phyloP scores from a whole-genome alignment of 2,888 invertebrate genomes.

The Melipona beecheii region DNA sequence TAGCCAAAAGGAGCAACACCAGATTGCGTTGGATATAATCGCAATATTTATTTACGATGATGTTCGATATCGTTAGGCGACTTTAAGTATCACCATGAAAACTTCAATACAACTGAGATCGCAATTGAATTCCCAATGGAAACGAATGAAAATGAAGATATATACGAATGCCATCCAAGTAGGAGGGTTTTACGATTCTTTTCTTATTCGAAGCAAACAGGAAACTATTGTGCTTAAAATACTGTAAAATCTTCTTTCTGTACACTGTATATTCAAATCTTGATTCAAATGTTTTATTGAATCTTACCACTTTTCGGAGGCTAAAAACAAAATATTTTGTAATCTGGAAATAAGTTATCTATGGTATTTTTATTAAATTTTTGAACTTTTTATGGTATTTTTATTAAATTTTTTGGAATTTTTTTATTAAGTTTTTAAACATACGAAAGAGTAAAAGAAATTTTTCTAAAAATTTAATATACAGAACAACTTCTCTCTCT shows the following conservation, averaged over 20 bases:
- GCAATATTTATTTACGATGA: constrained; percentile 33
- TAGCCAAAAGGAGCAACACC: constrained; percentile 31
- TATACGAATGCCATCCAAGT: background rate
- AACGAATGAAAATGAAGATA: constrained; percentile 6
- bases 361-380: no score
- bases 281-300: background rate
- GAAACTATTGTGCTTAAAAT: background rate
- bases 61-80: background rate
- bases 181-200: background rate
- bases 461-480: no score
- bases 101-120: background rate
- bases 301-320: background rate
- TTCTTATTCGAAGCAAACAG: background rate
- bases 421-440: no score
- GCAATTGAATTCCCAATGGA: background rate
- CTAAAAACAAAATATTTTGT: background rate
- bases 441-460: no score
- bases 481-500: no score
- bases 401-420: no score
- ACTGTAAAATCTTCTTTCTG: background rate
- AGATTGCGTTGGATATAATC: constrained; percentile 19
- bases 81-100: background rate
- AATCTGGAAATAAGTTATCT: no score
- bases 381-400: no score
- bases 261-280: background rate